These are phyloP conservation scores for Timema podura DNA, from an alignment of 2,888 invertebrate genomes.

Conservation along the genomic window DNA sequence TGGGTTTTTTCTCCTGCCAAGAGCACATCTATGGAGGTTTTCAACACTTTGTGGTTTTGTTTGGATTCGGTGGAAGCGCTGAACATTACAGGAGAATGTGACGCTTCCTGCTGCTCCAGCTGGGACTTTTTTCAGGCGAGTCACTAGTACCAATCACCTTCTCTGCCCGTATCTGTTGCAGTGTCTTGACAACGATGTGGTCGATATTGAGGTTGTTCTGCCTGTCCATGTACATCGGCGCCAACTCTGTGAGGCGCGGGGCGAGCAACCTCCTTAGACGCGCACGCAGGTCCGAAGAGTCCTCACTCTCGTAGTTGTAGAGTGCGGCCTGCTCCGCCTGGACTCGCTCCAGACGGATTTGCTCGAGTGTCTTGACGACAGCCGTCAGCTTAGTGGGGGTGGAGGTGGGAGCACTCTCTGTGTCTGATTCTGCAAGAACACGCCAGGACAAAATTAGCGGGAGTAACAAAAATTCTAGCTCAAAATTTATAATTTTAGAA, in stretches of 20 bases:
- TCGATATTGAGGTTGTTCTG: slow-evolving; percentile 6
- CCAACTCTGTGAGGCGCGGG: neutral
- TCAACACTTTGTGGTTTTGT: too few relatives aligned
- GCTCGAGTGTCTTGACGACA: slow-evolving; percentile 62
- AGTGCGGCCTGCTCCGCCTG: slow-evolving; percentile 70
- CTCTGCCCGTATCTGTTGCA: slow-evolving; percentile 36
- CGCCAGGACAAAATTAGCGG: slow-evolving; percentile 33
- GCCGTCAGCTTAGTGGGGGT: slow-evolving; percentile 54
- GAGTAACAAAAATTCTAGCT: slow-evolving; percentile 17
- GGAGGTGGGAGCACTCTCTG: slow-evolving; percentile 63
- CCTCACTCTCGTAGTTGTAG: slow-evolving; percentile 53
- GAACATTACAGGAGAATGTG: slow-evolving; percentile 24
- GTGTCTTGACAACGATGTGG: slow-evolving; percentile 33
- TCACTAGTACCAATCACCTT: slow-evolving; percentile 17
- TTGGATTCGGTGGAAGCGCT: neutral
- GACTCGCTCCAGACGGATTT: slow-evolving; percentile 63
- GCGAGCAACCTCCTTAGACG: neutral
- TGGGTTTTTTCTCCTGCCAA: too few relatives aligned
- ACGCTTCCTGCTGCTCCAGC: slow-evolving; percentile 9
- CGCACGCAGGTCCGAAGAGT: slow-evolving; percentile 4
- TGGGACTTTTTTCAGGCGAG: neutral
- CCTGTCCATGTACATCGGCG: slow-evolving; percentile 13
- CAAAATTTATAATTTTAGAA: slow-evolving; percentile 14
- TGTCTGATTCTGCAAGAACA: slow-evolving; percentile 77
- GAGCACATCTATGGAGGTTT: too few relatives aligned